Conservation (phyloP, 2,888 invertebrate species). For the Pandemis cinnamomeana region DNA sequence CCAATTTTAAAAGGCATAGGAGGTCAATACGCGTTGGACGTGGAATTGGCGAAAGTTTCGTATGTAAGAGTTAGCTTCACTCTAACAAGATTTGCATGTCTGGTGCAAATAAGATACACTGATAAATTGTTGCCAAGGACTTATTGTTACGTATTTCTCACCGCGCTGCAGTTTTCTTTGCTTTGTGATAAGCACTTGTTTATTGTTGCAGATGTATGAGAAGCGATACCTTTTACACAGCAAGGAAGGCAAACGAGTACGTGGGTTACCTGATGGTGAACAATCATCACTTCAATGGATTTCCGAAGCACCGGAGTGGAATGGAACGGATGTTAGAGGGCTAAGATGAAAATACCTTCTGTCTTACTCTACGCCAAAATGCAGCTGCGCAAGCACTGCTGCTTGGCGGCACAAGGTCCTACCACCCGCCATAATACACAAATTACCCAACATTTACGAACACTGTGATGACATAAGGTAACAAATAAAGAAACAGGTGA, state of each 20-base stretch:
- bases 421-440: neutral
- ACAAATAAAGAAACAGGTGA: neutral
- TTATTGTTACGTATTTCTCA: slow-evolving; percentile 17
- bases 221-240: neutral
- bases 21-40: slow-evolving; percentile 8
- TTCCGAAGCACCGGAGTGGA: too few species aligned
- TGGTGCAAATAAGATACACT: slow-evolving; percentile 18
- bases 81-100: slow-evolving; percentile 35
- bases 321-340: too few species aligned
- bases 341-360: too few species aligned
- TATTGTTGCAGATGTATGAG: slow-evolving; percentile 1
- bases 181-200: slow-evolving; percentile 13
- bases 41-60: slow-evolving; percentile 26
- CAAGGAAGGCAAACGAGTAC: neutral
- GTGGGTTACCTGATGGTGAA: neutral
- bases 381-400: too few species aligned
- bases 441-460: neutral
- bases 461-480: neutral
- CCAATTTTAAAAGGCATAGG: neutral
- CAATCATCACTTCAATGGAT: too few species aligned
- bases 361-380: too few species aligned
- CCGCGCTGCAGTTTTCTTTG: slow-evolving; percentile 10
- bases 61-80: slow-evolving; percentile 33
- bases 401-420: too few species aligned
- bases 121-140: slow-evolving; percentile 15